phyloP scores from a whole-genome alignment of 1,140 invertebrate genomes.

The Eulimnadia texana region DNA sequence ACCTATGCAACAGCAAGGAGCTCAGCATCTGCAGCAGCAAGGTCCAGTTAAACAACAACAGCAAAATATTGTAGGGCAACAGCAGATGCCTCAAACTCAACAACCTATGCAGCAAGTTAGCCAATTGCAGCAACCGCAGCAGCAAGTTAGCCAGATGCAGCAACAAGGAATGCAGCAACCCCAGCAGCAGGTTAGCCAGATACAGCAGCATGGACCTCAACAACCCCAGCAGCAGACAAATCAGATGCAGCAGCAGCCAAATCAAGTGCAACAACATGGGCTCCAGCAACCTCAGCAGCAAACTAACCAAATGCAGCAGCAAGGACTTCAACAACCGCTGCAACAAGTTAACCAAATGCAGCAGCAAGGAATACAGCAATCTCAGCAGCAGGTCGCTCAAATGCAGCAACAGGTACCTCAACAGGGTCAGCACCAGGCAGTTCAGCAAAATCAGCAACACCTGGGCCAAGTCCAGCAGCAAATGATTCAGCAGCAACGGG shows the following conservation, averaged over 20 bases:
- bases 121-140: too few relatives aligned
- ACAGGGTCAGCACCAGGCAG: conserved; percentile 34
- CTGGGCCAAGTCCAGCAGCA: conserved; percentile 35
- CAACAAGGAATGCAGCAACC: too few relatives aligned
- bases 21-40: too few relatives aligned
- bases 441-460: conserved; percentile 31
- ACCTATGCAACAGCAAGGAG: too few relatives aligned
- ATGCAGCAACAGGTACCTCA: conserved; percentile 33
- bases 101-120: too few relatives aligned
- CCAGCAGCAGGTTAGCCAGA: too few relatives aligned
- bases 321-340: not conserved
- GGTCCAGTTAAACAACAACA: too few relatives aligned
- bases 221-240: too few relatives aligned
- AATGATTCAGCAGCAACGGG: conserved; percentile 30
- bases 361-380: not conserved
- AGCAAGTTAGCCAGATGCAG: too few relatives aligned
- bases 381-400: conserved; percentile 24
- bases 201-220: too few relatives aligned
- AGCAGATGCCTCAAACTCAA: too few relatives aligned
- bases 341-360: not conserved
- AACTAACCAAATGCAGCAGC: not conserved
- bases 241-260: conserved; percentile 19
- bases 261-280: conserved; percentile 23
- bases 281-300: conserved; percentile 17
- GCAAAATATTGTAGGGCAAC: too few relatives aligned